A percentile compares a stretch with the other conserved stretches of the same genome.
These are phyloP conservation scores for Lysiphlebus fabarum DNA, from an alignment of 1,140 invertebrate genomes.

Conservation along the genomic window DNA sequence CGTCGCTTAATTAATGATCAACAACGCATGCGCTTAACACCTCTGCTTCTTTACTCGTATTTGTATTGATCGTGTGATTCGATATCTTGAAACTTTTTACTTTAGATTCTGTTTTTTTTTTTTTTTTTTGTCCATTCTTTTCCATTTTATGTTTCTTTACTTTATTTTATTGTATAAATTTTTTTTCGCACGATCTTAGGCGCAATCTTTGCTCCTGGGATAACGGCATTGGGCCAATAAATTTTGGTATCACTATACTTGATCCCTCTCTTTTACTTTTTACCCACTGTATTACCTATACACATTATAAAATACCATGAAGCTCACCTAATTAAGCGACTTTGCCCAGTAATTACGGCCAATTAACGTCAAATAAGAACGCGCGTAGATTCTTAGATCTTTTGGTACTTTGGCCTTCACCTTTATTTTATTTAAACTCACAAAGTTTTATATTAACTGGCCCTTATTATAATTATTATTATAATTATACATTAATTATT, in stretches of 20 bases:
- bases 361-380: conserved; percentile 47
- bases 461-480: too few species aligned
- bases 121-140: conserved; percentile 9
- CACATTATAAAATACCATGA: conserved; percentile 8
- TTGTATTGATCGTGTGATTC: conserved; percentile 38
- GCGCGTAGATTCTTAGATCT: conserved; percentile 10
- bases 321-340: conserved; percentile 45
- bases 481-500: too few species aligned
- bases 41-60: conserved; percentile 14
- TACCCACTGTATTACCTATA: background rate
- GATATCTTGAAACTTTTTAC: conserved; percentile 36
- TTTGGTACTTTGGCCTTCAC: background rate
- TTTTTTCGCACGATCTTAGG: conserved; percentile 15
- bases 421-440: too few species aligned
- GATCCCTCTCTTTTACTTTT: background rate
- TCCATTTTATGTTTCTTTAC: conserved; percentile 6
- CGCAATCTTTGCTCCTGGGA: conserved; percentile 23
- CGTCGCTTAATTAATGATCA: conserved; percentile 45
- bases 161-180: background rate
- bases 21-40: conserved; percentile 39
- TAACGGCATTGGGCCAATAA: conserved; percentile 37
- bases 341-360: conserved; percentile 47
- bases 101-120: conserved; percentile 25
- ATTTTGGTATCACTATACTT: conserved; percentile 43
- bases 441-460: too few species aligned